Conservation (phyloP, 2,113 vertebrate species). For the Cynoglossus semilaevis region DNA sequence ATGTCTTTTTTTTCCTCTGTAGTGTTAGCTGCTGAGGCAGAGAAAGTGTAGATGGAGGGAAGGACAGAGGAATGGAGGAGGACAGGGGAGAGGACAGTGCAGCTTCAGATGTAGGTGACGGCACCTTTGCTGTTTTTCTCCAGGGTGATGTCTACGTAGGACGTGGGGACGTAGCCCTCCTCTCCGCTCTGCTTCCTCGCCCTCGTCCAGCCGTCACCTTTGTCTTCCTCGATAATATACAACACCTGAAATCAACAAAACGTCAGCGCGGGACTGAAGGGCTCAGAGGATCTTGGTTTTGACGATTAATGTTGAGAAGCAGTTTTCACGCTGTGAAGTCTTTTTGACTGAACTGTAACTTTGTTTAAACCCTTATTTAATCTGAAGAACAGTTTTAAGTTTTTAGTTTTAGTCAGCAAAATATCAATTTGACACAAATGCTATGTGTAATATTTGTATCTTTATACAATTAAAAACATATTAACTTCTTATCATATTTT, state of each 20-base stretch:
- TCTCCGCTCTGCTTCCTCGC: conserved; percentile 92
- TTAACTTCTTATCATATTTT: too few species aligned
- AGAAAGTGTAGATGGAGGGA: conserved; percentile 11
- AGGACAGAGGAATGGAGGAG: conserved; percentile 19
- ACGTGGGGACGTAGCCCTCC: conserved; percentile 98
- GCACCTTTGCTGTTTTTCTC: conserved; percentile 99
- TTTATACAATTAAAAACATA: too few species aligned
- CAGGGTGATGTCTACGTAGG: conserved; percentile 97
- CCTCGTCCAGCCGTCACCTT: conserved; percentile 98
- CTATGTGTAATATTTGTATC: too few species aligned
- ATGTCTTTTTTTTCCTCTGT: conserved; percentile 13
- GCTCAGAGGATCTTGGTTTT: too few species aligned
- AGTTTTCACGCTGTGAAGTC: too few species aligned
- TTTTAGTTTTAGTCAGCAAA: too few species aligned
- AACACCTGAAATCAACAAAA: conserved; percentile 68
- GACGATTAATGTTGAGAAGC: too few species aligned
- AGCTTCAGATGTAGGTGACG: conserved; percentile 97
- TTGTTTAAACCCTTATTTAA: too few species aligned
- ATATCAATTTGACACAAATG: too few species aligned
- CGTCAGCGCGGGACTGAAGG: background rate
- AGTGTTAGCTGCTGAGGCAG: conserved; percentile 11
- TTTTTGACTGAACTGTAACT: too few species aligned
- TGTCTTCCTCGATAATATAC: conserved; percentile 97
- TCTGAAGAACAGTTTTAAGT: too few species aligned
- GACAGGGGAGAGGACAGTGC: conserved; percentile 24